Evolutionary conservation across 2,797 vertebrate genomes (phyloP).

Genomic region (Sardinella longiceps): DNA sequence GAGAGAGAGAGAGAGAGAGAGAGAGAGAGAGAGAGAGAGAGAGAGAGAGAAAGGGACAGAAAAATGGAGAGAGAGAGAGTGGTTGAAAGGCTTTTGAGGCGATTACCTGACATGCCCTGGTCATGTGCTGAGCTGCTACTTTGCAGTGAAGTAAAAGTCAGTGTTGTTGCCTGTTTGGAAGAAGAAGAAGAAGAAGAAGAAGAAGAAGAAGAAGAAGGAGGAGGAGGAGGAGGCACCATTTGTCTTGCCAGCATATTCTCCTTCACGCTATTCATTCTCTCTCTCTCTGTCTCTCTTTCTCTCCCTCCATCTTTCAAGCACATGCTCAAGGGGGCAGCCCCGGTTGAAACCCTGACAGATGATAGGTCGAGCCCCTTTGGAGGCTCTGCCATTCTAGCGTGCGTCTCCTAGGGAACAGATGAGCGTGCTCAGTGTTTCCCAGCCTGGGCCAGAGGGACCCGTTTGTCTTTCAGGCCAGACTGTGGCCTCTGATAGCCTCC

Average conservation of each 20-base stretch:
- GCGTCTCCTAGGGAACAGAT: slow-evolving; percentile 38
- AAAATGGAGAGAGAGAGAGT: neutral
- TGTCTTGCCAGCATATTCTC: neutral
- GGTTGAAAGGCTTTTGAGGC: neutral
- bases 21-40: neutral
- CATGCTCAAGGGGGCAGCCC: slow-evolving; percentile 26
- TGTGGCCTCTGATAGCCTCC: neutral
- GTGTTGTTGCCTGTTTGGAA: neutral
- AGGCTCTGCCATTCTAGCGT: slow-evolving; percentile 15
- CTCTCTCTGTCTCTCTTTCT: neutral
- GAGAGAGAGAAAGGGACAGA: neutral
- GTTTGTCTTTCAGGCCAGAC: neutral
- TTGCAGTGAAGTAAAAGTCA: neutral
- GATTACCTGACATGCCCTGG: slow-evolving; percentile 1
- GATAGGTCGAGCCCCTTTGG: slow-evolving; percentile 25
- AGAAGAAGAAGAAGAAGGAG: neutral
- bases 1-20: neutral
- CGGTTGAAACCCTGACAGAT: slow-evolving; percentile 25
- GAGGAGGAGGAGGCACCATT: neutral
- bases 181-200: neutral
- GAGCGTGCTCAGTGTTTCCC: slow-evolving; percentile 30
- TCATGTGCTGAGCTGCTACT: neutral
- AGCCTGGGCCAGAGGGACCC: slow-evolving; percentile 22
- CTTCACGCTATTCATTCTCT: neutral
- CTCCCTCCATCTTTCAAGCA: neutral